Conservation (phyloP, 2,797 vertebrate species). For the Pangasius krempfi region DNA sequence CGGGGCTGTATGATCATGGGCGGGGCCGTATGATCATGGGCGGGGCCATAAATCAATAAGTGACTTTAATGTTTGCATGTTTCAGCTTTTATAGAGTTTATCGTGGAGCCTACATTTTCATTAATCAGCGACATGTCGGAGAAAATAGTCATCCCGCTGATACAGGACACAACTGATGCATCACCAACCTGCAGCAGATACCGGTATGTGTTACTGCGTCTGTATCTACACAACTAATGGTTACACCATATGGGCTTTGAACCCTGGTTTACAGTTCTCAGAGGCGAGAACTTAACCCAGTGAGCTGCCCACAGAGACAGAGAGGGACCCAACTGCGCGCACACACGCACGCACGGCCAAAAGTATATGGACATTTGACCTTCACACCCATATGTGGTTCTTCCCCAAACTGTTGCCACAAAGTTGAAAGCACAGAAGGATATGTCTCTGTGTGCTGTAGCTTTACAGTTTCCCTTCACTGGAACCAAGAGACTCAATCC, state of each 20-base stretch:
- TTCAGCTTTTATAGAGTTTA: constrained; percentile 93
- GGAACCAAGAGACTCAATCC: no score
- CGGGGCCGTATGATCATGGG: not conserved
- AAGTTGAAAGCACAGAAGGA: no score
- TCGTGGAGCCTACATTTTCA: constrained; percentile 92
- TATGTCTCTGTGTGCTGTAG: no score
- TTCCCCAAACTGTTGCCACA: no score
- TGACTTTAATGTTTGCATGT: not conserved
- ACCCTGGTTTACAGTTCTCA: not conserved
- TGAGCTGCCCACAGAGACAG: not conserved
- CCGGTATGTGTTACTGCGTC: not conserved
- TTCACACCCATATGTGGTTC: not conserved
- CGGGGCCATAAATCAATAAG: not conserved
- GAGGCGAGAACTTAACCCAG: not conserved
- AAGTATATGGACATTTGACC: no score
- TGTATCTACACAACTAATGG: not conserved
- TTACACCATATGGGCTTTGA: not conserved
- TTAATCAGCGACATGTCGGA: constrained; percentile 91
- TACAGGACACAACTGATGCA: constrained; percentile 80
- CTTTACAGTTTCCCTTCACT: no score
- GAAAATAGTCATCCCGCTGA: constrained; percentile 86
- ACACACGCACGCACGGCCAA: no score
- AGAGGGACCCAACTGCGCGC: not conserved
- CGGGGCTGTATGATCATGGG: not conserved
- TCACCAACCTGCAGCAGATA: constrained; percentile 67